These are phyloP conservation scores for Porphyrio hochstetteri DNA, from an alignment of 2,113 vertebrate genomes.

Conservation along the genomic window DNA sequence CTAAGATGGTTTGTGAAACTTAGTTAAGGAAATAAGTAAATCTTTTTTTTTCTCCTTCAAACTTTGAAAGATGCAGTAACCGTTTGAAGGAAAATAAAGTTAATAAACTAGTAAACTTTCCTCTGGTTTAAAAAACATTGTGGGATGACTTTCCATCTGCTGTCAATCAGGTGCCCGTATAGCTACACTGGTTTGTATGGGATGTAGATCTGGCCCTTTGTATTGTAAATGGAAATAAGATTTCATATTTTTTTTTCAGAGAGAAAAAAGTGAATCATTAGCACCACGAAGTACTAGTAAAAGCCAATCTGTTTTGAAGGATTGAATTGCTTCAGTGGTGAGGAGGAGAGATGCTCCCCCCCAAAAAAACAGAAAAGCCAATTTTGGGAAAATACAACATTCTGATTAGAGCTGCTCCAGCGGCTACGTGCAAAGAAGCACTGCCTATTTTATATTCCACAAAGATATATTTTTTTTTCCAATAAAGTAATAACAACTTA, in stretches of 20 bases:
- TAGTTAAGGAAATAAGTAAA: neutral
- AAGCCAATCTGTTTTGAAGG: neutral
- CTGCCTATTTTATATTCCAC: slow-evolving; percentile 7
- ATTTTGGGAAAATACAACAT: neutral
- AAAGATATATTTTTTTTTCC: neutral
- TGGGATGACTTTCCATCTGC: neutral
- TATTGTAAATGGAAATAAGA: slow-evolving; percentile 8
- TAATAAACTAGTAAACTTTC: neutral
- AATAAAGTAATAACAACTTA: slow-evolving; percentile 28
- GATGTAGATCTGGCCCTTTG: neutral
- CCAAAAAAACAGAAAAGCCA: neutral
- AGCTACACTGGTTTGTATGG: neutral
- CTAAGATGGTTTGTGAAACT: neutral
- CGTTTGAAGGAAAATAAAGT: neutral
- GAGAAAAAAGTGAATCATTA: neutral
- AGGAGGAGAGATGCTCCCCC: neutral
- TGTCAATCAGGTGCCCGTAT: neutral
- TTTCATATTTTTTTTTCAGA: neutral
- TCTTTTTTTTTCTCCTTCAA: neutral
- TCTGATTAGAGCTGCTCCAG: slow-evolving; percentile 6
- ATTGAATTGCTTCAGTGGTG: neutral
- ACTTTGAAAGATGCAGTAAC: neutral
- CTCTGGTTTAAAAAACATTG: neutral
- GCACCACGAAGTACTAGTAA: neutral
- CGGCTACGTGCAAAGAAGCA: neutral